These are phyloP conservation scores for Pocillopora grandis DNA, from an alignment of 92 coral and sea anemone genomes.

Conservation along the genomic window DNA sequence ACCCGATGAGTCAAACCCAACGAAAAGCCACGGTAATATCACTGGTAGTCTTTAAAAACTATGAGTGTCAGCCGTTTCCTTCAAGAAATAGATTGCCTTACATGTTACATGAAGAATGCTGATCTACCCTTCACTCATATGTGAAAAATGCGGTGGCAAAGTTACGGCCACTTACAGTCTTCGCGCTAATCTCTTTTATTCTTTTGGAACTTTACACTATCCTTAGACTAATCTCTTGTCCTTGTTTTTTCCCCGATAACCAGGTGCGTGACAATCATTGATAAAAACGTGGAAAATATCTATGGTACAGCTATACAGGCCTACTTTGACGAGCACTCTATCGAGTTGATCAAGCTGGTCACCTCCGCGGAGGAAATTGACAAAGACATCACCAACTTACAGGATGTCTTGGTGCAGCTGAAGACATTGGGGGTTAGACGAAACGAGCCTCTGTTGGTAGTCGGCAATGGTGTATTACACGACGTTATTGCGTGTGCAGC, in stretches of 20 bases:
- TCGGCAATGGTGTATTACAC: constrained; percentile 61
- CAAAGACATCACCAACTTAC: constrained; percentile 63
- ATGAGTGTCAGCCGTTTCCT: constrained; percentile 43
- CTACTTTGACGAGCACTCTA: constrained; percentile 54
- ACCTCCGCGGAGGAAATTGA: constrained; percentile 59
- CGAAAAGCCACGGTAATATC: too few relatives aligned
- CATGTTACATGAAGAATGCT: constrained; percentile 55
- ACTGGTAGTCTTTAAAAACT: not conserved
- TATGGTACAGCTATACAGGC: constrained; percentile 53
- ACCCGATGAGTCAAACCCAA: too few relatives aligned
- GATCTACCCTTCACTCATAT: constrained; percentile 66
- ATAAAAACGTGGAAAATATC: constrained; percentile 55
- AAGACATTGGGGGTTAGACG: constrained; percentile 48
- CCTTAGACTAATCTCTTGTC: too few relatives aligned
- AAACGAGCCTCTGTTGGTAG: constrained; percentile 63
- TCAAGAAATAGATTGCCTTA: constrained; percentile 23
- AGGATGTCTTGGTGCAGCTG: constrained; percentile 53
- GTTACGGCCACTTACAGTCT: too few relatives aligned
- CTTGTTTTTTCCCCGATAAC: not conserved
- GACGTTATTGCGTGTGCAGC: constrained; percentile 71
- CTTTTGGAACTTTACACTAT: too few relatives aligned
- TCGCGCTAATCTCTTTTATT: too few relatives aligned
- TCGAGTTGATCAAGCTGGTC: constrained; percentile 52
- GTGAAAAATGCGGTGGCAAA: constrained; percentile 47
- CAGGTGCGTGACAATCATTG: constrained; percentile 64